Conservation (phyloP, 2,797 vertebrate genomes). For the Sarcophilus harrisii region DNA sequence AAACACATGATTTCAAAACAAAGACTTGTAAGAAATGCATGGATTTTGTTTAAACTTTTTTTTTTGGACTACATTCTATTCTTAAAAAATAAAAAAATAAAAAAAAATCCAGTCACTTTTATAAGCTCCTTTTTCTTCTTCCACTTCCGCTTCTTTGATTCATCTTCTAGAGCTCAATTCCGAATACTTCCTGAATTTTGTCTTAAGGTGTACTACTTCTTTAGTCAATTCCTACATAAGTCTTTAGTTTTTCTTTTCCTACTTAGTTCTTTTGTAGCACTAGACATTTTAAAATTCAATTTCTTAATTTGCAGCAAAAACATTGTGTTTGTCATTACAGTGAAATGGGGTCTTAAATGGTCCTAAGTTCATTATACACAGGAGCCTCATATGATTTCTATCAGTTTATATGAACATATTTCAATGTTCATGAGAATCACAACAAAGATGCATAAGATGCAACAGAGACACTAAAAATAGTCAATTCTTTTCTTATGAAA, state of each 20-base stretch:
- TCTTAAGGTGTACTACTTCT: constrained; percentile 62
- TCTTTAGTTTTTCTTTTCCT: constrained; percentile 48
- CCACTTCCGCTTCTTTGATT: constrained; percentile 74
- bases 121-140: constrained; percentile 60
- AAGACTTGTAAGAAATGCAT: constrained; percentile 76
- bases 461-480: constrained; percentile 59
- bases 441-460: constrained; percentile 45
- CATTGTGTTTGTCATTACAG: constrained; percentile 41
- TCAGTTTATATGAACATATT: constrained; percentile 51
- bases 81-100: constrained; percentile 56
- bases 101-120: constrained; percentile 55
- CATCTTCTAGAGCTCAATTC: constrained; percentile 68
- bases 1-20: constrained; percentile 77
- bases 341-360: constrained; percentile 44
- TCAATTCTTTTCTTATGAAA: constrained; percentile 51
- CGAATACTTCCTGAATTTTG: constrained; percentile 57
- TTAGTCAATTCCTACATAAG: constrained; percentile 10
- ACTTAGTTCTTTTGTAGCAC: constrained; percentile 58
- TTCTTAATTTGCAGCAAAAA: constrained; percentile 44
- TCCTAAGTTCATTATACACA: constrained; percentile 30
- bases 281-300: constrained; percentile 62
- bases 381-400: background rate
- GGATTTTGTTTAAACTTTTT: constrained; percentile 49
- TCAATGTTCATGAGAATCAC: constrained; percentile 68
- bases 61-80: constrained; percentile 57